Base-by-base conservation (phyloP, 2,113 vertebrate species). In the Mustela nigripes region DNA sequence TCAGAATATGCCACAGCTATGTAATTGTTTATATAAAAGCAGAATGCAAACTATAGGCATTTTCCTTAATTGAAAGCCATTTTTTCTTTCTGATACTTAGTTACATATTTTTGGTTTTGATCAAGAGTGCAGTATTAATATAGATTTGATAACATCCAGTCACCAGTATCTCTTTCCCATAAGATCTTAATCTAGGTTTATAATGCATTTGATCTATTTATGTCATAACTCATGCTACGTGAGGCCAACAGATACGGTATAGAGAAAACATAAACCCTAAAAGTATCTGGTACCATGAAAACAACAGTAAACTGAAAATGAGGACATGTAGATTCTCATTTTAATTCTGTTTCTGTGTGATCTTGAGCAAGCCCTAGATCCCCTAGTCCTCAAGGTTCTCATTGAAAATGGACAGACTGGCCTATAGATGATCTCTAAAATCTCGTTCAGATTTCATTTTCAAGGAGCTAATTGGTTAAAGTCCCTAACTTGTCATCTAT, bases 21-120 rank as follows among this genome's bases (percentile, higher is more conserved):
- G 14, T 53, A 94, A 85, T 73, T 80, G 4, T 94, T 91, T 95
- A 96, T 60, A 95, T 84, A 69, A 95, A 97, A 96, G 26, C 58
- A 84, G 1, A 5, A 80, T 16, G n/a, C 2, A 88, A 82, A 79
- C 42, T 50, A 39, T 0, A 88, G 45, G 73, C 9, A 89, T 78
- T 92, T 85, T 63, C 56, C 69, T 86, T 83, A 92, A 95, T 7
- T 95, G 39, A 81, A 95, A 97, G 26, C 10, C 73, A 60, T 76
- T 91, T 94, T 93, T 84, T 84, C 26, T 58, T 15, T 95, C 9
- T 84, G 22, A 74, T 79, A 79, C 56, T 73, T 96, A 94, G 80
- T 33, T n/a, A 95, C 15, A 82, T 86, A 74, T 76, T 86, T 97
- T 82, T 90, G 21, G 26, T 85, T 94, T 89, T 76, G 14, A 53